A percentile compares a stretch with the other conserved stretches of the same genome.
Conservation (phyloP, 1,140 invertebrate genomes). For the Sinonovacula constricta region DNA sequence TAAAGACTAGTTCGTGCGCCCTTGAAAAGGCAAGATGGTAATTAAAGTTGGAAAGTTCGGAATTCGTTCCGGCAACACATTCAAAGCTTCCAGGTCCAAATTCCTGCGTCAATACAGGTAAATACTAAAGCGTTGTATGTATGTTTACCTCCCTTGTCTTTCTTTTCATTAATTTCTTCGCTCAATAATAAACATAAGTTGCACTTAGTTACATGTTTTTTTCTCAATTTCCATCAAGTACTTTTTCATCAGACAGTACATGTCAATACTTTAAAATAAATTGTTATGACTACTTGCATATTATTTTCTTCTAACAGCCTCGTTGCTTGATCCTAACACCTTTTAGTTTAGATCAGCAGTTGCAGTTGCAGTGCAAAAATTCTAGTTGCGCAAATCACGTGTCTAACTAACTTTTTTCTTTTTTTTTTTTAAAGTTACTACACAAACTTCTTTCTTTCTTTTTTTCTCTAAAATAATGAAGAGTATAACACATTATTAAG, state of each 20-base stretch:
- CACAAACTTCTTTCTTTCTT: no score
- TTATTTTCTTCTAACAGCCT: no score
- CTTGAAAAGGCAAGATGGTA: conserved; percentile 18
- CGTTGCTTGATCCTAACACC: no score
- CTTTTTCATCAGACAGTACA: background rate
- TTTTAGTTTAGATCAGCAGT: no score
- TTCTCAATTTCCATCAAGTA: background rate
- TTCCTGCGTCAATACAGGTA: conserved; percentile 40
- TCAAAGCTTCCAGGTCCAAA: conserved; percentile 23
- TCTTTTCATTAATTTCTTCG: background rate
- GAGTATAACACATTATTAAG: no score
- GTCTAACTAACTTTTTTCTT: no score
- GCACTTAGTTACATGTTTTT: background rate
- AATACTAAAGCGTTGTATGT: no score
- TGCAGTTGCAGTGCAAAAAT: no score
- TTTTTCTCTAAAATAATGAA: no score
- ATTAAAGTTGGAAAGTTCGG: conserved; percentile 45
- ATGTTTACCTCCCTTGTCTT: no score
- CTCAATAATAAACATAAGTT: background rate
- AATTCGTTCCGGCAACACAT: conserved; percentile 32
- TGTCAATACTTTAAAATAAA: background rate
- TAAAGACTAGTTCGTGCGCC: background rate
- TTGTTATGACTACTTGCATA: background rate
- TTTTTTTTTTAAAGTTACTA: no score
- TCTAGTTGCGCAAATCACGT: no score